Conservation (phyloP, 1,140 invertebrate genomes). For the Drosophila tsacasi region DNA sequence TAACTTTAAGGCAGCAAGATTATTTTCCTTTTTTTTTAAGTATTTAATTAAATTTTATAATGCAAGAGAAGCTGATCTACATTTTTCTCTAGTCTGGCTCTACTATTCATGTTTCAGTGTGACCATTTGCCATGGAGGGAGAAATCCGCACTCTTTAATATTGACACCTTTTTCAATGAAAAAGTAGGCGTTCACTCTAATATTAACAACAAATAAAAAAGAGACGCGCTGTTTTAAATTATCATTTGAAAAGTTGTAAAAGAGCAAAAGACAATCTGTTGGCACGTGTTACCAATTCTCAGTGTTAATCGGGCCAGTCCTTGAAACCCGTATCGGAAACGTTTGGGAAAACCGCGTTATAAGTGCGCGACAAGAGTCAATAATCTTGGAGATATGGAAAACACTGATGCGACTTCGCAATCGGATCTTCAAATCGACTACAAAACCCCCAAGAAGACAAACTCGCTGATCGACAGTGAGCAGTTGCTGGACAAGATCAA, state of each 20-base stretch:
- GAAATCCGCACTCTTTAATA: no score
- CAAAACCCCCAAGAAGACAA: slow-evolving; percentile 77
- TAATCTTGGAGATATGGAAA: slow-evolving; percentile 56
- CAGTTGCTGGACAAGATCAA: slow-evolving; percentile 78
- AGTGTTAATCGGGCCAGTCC: not conserved
- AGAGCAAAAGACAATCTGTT: slow-evolving; percentile 11
- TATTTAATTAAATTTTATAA: no score
- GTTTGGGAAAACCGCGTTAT: not conserved
- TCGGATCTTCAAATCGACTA: slow-evolving; percentile 68
- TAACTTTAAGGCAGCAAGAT: no score
- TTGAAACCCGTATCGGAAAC: not conserved
- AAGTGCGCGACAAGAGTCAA: not conserved
- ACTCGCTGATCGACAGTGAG: slow-evolving; percentile 69
- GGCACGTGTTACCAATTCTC: no score
- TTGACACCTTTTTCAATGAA: not conserved
- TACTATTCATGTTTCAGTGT: not conserved
- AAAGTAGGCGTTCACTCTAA: not conserved
- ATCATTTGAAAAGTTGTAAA: slow-evolving; percentile 13
- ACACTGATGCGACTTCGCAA: slow-evolving; percentile 52
- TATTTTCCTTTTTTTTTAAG: no score
- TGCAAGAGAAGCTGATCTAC: no score
- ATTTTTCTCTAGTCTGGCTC: no score
- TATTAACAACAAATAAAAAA: slow-evolving; percentile 9
- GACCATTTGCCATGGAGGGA: not conserved
- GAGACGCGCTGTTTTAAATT: slow-evolving; percentile 55